Evolutionary conservation across 1,140 invertebrate genomes (phyloP).

Genomic region (Nixonia krombeini): DNA sequence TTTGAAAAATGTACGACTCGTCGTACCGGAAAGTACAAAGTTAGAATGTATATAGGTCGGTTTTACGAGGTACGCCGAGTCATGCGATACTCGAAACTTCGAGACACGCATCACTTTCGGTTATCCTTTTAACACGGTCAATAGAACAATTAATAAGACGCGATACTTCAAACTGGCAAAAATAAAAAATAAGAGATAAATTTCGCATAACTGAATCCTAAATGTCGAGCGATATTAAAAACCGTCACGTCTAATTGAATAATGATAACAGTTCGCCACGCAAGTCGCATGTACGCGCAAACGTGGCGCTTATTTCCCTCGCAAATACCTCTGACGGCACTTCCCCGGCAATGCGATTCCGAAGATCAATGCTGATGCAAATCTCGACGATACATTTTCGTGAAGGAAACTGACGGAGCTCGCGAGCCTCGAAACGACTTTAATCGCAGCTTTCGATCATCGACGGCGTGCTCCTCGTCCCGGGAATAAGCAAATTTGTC

Average conservation of each 20-base stretch:
- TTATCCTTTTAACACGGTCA: constrained; percentile 19
- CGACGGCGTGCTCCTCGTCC: constrained; percentile 20
- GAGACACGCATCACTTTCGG: constrained; percentile 30
- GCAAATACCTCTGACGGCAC: no score
- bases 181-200: no score
- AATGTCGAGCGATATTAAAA: no score
- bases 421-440: background rate
- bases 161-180: no score
- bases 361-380: no score
- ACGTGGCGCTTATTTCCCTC: background rate
- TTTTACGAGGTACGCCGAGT: constrained; percentile 22
- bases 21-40: background rate
- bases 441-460: background rate
- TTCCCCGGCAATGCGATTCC: no score
- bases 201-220: no score
- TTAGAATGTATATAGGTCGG: constrained; percentile 28
- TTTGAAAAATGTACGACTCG: constrained; percentile 15
- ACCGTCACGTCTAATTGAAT: no score
- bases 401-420: background rate
- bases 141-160: background rate
- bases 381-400: background rate
- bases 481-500: constrained; percentile 42
- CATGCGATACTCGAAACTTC: constrained; percentile 18
- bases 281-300: no score
- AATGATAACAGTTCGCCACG: no score